A percentile compares a stretch with the other conserved stretches of the same genome.
phyloP scores from a whole-genome alignment of 2,888 invertebrate genomes.

The Ptilodon capucinus region DNA sequence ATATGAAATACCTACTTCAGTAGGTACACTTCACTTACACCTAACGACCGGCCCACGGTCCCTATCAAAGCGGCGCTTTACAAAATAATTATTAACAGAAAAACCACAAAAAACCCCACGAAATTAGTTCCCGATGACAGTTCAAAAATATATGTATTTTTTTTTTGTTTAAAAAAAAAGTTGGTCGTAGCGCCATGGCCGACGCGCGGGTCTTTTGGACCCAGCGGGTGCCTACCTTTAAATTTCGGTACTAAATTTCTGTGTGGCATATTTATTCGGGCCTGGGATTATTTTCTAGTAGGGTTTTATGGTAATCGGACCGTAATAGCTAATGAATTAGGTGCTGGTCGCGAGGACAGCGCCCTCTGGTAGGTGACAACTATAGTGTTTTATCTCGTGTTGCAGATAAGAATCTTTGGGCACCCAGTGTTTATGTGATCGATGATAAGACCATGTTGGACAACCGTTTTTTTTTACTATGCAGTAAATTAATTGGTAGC shows the following conservation, averaged over 20 bases:
- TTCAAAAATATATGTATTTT: slow-evolving; percentile 77
- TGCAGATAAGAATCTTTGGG: slow-evolving; percentile 20
- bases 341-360: slow-evolving; percentile 50
- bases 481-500: background rate
- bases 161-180: slow-evolving; percentile 59
- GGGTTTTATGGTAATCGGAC: slow-evolving; percentile 74
- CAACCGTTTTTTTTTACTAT: too few species aligned
- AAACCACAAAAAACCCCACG: slow-evolving; percentile 74
- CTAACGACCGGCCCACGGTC: background rate
- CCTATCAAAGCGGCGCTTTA: slow-evolving; percentile 54
- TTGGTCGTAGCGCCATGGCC: slow-evolving; percentile 63
- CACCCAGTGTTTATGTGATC: slow-evolving; percentile 2
- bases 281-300: slow-evolving; percentile 76
- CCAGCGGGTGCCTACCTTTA: slow-evolving; percentile 58
- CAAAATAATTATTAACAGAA: slow-evolving; percentile 73
- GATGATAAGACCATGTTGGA: background rate
- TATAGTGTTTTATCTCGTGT: slow-evolving; percentile 10
- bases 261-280: slow-evolving; percentile 76
- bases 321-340: slow-evolving; percentile 75
- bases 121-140: slow-evolving; percentile 83
- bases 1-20: background rate
- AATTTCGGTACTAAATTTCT: slow-evolving; percentile 71
- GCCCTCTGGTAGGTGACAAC: slow-evolving; percentile 28
- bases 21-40: background rate
- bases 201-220: slow-evolving; percentile 69